phyloP scores from a whole-genome alignment of 2,797 vertebrate species.

The Myotis daubentonii region DNA sequence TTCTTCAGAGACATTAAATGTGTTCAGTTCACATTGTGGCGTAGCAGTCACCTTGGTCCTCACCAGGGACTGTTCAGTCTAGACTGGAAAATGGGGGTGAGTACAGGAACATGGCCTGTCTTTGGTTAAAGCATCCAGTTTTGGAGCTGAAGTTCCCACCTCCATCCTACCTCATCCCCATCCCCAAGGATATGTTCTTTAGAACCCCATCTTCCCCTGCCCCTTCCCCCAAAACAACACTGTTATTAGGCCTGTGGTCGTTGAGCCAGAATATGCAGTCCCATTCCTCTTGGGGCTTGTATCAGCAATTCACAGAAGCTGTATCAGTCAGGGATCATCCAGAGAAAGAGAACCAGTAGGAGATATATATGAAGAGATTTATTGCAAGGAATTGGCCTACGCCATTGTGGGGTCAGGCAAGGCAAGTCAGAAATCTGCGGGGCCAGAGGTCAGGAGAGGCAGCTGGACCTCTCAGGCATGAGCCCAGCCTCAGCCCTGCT shows the following conservation, averaged over 20 bases:
- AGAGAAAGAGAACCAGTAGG: background rate
- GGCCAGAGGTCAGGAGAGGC: background rate
- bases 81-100: background rate
- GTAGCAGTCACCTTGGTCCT: background rate
- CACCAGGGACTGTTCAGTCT: background rate
- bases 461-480: background rate
- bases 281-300: background rate
- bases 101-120: background rate
- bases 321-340: background rate
- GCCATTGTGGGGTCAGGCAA: background rate
- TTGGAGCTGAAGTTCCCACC: background rate
- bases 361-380: background rate
- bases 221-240: background rate
- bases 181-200: background rate
- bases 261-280: background rate
- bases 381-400: background rate
- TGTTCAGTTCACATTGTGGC: background rate
- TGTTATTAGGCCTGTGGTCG: background rate
- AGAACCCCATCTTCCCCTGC: background rate
- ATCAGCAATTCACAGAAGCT: slow-evolving; percentile 5
- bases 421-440: background rate
- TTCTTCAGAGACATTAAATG: background rate
- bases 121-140: background rate
- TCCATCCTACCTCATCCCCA: background rate
- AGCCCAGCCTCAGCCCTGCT: background rate